Percentiles rank a stretch among this genome's conserved stretches.
Evolutionary conservation across 2,113 vertebrate species (phyloP).

Genomic region (Nothoprocta pentlandii): DNA sequence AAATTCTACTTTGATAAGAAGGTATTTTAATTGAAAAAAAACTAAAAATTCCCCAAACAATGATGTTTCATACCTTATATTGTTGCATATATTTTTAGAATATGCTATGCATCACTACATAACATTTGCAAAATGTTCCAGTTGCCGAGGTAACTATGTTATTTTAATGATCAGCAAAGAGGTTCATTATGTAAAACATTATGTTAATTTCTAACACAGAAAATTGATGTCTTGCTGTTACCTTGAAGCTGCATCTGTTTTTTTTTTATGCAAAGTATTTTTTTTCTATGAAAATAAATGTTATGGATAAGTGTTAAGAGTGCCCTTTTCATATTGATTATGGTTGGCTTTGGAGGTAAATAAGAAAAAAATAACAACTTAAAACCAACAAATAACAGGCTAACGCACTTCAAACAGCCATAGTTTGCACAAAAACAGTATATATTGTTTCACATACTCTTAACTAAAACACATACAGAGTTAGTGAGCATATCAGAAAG

Average conservation of each 20-base stretch:
- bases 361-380: neutral
- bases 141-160: slow-evolving; percentile 74
- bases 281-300: slow-evolving; percentile 20
- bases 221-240: slow-evolving; percentile 70
- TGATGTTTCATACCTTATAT: slow-evolving; percentile 43
- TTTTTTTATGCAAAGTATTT: neutral
- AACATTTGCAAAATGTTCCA: slow-evolving; percentile 61
- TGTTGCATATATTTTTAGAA: slow-evolving; percentile 62
- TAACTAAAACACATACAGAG: neutral
- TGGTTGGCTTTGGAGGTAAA: neutral
- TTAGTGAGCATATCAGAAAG: neutral
- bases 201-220: slow-evolving; percentile 57
- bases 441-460: neutral
- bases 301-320: neutral
- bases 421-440: neutral
- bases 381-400: neutral
- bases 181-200: slow-evolving; percentile 67
- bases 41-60: neutral
- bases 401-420: neutral
- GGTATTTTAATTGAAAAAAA: slow-evolving; percentile 22
- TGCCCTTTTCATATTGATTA: slow-evolving; percentile 7
- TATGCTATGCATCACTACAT: slow-evolving; percentile 52
- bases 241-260: slow-evolving; percentile 23
- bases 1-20: slow-evolving; percentile 15
- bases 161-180: slow-evolving; percentile 63